A percentile compares a stretch with the other conserved stretches of the same genome.
phyloP scores from a whole-genome alignment of 2,797 vertebrate species.

The Benthosema pterotum region DNA sequence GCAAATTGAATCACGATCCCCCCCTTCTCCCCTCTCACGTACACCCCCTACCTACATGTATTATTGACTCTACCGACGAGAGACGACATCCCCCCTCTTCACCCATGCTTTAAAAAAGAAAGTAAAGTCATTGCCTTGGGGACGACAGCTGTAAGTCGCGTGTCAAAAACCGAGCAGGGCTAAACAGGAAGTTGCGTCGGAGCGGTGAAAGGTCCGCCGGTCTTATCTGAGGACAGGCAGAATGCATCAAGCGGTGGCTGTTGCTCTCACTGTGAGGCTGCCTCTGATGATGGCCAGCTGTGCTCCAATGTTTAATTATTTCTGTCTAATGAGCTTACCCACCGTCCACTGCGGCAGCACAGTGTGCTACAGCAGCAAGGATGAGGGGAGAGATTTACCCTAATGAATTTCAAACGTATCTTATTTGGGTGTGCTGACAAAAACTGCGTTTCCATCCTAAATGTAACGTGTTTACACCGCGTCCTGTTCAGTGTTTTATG shows the following conservation, averaged over 20 bases:
- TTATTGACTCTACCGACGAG: constrained; percentile 18
- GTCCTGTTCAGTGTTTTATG: neutral
- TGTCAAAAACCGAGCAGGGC: constrained; percentile 73
- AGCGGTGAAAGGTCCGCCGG: constrained; percentile 79
- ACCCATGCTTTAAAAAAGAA: constrained; percentile 22
- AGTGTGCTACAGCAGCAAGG: constrained; percentile 64
- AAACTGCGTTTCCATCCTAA: constrained; percentile 25
- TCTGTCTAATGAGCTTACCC: constrained; percentile 84
- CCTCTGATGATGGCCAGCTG: constrained; percentile 82
- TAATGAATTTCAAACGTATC: constrained; percentile 47
- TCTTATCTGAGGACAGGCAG: constrained; percentile 86
- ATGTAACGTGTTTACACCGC: constrained; percentile 3
- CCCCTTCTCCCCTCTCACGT: constrained; percentile 12
- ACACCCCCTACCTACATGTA: constrained; percentile 39
- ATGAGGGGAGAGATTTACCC: constrained; percentile 26
- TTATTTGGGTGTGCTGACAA: constrained; percentile 35
- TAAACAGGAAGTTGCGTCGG: constrained; percentile 80
- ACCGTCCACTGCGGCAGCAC: constrained; percentile 77
- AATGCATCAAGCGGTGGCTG: constrained; percentile 82
- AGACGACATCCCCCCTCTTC: constrained; percentile 16
- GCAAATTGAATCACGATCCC: constrained; percentile 64
- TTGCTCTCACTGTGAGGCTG: constrained; percentile 68
- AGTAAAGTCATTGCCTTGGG: constrained; percentile 52
- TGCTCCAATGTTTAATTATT: constrained; percentile 86
- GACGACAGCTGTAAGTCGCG: constrained; percentile 60